Conservation (phyloP, 64 coral and sea anemone species). For the Catalaphyllia jardinei region DNA sequence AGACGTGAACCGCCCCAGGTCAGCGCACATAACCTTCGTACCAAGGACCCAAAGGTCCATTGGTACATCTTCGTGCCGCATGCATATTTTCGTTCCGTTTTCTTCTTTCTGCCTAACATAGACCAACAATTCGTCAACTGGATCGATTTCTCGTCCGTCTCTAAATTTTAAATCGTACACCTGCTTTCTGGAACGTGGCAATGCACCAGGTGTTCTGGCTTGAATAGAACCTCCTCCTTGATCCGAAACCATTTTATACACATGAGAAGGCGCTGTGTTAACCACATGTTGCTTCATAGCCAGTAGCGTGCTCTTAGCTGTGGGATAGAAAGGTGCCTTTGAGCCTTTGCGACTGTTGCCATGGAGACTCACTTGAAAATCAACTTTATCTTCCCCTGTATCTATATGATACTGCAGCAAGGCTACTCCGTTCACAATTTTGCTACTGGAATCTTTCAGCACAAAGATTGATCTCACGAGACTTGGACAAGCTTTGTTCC, state of each 20-base stretch:
- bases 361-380: conserved; percentile 39
- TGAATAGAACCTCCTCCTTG: conserved; percentile 32
- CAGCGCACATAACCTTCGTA: conserved; percentile 14
- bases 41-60: conserved; percentile 17
- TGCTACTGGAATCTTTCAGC: conserved; percentile 20
- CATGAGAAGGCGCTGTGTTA: conserved; percentile 10
- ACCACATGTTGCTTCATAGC: conserved; percentile 1
- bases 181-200: conserved; percentile 21
- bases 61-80: conserved; percentile 18
- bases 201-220: neutral
- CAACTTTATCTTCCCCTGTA: conserved; percentile 44
- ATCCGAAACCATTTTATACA: neutral
- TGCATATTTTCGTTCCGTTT: neutral
- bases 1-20: conserved; percentile 21
- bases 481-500: too few species aligned
- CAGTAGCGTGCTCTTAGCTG: conserved; percentile 3
- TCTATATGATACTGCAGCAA: conserved; percentile 52
- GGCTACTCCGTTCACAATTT: conserved; percentile 33
- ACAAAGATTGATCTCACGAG: neutral
- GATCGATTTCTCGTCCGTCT: conserved; percentile 16
- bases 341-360: conserved; percentile 40
- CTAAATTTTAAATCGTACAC: conserved; percentile 40
- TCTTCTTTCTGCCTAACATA: conserved; percentile 44
- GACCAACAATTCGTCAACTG: conserved; percentile 33
- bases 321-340: conserved; percentile 42